Percentiles rank a stretch among this genome's conserved stretches.
Evolutionary conservation across 2,888 invertebrate species (phyloP).

Genomic region (Trachelus tabidus): DNA sequence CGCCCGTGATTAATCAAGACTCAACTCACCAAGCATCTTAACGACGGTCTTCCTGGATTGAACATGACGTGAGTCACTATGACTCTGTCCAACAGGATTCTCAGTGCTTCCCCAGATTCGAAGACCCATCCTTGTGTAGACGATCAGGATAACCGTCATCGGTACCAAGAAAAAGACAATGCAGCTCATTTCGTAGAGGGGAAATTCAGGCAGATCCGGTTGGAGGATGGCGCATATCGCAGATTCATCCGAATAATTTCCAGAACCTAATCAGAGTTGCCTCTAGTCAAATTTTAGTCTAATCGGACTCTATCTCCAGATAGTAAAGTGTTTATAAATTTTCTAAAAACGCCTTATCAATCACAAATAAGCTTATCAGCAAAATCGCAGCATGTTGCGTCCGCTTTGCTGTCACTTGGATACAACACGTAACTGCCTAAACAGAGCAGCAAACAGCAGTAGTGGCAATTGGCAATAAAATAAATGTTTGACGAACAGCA

Average conservation of each 20-base stretch:
- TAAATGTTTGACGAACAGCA: too few species aligned
- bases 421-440: too few species aligned
- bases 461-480: too few species aligned
- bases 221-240: conserved; percentile 83
- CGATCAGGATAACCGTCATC: conserved; percentile 77
- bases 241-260: conserved; percentile 74
- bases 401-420: too few species aligned
- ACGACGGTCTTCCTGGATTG: conserved; percentile 81
- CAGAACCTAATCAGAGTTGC: conserved; percentile 59
- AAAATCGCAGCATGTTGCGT: too few species aligned
- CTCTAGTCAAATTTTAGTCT: too few species aligned
- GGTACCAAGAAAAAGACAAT: conserved; percentile 85
- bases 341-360: too few species aligned
- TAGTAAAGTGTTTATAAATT: too few species aligned
- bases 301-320: too few species aligned
- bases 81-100: conserved; percentile 66
- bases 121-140: conserved; percentile 84
- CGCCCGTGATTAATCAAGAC: not conserved
- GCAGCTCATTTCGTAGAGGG: conserved; percentile 83
- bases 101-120: conserved; percentile 72
- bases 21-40: conserved; percentile 80
- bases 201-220: conserved; percentile 70
- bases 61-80: conserved; percentile 75
- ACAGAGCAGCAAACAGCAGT: too few species aligned
- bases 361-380: too few species aligned